Evolutionary conservation across 2,113 vertebrate species (phyloP).

Genomic region (Aldabrachelys gigantea): DNA sequence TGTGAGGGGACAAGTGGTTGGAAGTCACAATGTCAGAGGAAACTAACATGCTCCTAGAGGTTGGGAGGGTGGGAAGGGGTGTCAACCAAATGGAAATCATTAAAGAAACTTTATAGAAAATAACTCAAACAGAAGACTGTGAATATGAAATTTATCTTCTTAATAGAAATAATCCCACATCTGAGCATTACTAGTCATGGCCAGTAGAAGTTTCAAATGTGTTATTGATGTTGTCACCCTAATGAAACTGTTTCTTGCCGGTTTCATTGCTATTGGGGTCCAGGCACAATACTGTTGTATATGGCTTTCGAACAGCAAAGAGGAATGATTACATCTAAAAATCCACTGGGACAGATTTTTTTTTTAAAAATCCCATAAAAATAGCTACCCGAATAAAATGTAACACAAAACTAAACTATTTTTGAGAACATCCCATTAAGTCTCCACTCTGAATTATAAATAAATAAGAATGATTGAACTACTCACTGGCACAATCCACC

Average conservation of each 20-base stretch:
- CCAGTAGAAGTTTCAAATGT: background rate
- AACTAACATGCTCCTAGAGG: background rate
- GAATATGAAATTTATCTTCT: background rate
- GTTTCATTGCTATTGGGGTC: background rate
- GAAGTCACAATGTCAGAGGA: background rate
- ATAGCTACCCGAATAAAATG: background rate
- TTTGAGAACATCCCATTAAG: background rate
- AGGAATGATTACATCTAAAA: background rate
- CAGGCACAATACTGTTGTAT: background rate
- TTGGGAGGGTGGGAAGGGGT: too few relatives aligned
- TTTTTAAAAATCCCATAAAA: background rate
- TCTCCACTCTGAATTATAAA: background rate
- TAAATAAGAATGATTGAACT: background rate
- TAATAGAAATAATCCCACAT: background rate
- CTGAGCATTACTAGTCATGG: background rate
- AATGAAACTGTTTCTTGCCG: background rate
- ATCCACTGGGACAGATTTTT: background rate
- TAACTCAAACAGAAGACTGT: background rate
- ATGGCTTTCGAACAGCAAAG: background rate
- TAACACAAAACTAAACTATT: background rate
- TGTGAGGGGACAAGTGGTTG: background rate
- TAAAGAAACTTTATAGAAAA: background rate
- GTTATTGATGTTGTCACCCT: background rate
- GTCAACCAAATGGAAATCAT: background rate
- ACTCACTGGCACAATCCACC: slow-evolving; percentile 92